phyloP scores from a whole-genome alignment of 2,888 invertebrate genomes.

The Hydropsyche betteni region DNA sequence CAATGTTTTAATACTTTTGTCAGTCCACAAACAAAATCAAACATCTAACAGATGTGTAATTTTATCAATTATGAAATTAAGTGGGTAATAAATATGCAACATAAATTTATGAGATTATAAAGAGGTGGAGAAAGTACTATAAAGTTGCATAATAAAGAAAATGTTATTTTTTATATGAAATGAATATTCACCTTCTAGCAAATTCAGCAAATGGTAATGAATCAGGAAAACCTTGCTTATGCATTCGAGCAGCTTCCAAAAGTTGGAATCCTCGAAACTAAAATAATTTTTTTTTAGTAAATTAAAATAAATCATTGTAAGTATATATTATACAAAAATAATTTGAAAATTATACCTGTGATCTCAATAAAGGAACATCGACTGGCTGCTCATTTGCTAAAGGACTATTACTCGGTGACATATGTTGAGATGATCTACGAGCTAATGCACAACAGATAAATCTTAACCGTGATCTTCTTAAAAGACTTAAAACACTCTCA shows the following conservation, averaged over 20 bases:
- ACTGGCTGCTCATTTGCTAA: constrained; percentile 63
- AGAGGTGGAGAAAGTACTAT: too few species aligned
- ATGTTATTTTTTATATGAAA: background rate
- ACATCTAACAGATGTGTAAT: too few species aligned
- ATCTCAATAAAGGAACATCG: constrained; percentile 87
- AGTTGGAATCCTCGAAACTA: constrained; percentile 91
- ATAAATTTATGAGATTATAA: too few species aligned
- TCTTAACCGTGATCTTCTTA: constrained; percentile 85
- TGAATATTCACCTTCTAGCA: constrained; percentile 69
- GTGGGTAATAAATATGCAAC: too few species aligned
- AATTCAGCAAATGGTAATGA: constrained; percentile 90
- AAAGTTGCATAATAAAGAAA: too few species aligned
- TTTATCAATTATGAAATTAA: too few species aligned
- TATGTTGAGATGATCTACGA: constrained; percentile 67
- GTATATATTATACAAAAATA: background rate
- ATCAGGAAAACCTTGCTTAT: constrained; percentile 94
- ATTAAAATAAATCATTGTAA: constrained; percentile 14
- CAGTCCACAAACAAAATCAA: too few species aligned
- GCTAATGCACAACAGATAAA: constrained; percentile 87
- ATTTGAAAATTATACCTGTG: constrained; percentile 72
- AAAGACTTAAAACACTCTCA: constrained; percentile 90
- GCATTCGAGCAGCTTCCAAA: constrained; percentile 85
- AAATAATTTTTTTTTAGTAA: constrained; percentile 48
- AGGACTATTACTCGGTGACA: constrained; percentile 56
- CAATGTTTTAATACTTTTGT: too few species aligned